Conservation (phyloP, 2,113 vertebrate species). For the Bombycilla garrulus region DNA sequence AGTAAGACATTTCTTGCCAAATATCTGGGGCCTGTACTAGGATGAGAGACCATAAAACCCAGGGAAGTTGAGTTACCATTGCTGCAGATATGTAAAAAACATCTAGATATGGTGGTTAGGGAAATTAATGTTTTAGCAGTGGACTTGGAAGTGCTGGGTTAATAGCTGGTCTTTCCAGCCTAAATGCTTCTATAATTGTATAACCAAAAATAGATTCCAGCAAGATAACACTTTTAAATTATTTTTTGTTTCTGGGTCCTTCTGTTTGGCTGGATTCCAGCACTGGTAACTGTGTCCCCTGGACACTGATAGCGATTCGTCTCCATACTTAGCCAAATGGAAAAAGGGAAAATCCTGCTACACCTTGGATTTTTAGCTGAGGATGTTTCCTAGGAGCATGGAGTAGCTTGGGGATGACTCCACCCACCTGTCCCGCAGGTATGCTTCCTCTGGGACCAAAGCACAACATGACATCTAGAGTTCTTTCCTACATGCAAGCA, state of each 20-base stretch:
- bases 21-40: neutral
- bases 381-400: neutral
- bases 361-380: neutral
- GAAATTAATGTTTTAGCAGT: neutral
- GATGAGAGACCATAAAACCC: neutral
- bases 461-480: rapidly evolving
- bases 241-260: neutral
- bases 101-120: neutral
- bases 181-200: neutral
- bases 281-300: neutral
- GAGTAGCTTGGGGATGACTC: neutral
- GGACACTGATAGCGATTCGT: neutral
- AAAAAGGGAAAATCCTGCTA: neutral
- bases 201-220: neutral
- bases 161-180: neutral
- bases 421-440: neutral
- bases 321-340: neutral
- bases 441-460: neutral
- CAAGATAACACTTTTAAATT: neutral
- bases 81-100: neutral
- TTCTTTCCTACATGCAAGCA: neutral
- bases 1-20: neutral
- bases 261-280: neutral
- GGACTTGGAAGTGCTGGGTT: neutral
- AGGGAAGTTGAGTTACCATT: neutral